Conservation (phyloP, 2,113 vertebrate species). For the Silurus asotus region DNA sequence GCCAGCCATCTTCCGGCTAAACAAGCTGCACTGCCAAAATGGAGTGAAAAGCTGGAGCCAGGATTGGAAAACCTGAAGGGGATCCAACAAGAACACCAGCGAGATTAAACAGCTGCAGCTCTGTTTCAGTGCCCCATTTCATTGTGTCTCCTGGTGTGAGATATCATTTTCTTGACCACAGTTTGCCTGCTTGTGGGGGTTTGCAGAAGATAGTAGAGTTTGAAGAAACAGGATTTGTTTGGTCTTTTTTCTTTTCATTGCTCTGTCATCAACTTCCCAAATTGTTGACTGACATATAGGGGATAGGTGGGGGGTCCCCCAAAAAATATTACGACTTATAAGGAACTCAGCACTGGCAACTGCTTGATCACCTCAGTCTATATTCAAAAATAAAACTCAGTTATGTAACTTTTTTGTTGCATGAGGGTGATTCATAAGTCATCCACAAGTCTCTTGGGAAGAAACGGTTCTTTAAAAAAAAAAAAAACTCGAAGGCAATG, state of each 20-base stretch:
- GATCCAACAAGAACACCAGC: conserved; percentile 31
- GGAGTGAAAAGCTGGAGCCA: conserved; percentile 8
- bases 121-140: conserved; percentile 20
- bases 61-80: conserved; percentile 42
- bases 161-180: conserved; percentile 5
- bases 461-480: not conserved
- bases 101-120: conserved; percentile 5
- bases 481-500: not conserved
- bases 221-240: not conserved
- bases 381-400: conserved; percentile 16
- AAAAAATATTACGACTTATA: not conserved
- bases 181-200: conserved; percentile 14
- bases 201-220: conserved; percentile 2
- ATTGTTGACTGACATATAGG: not conserved
- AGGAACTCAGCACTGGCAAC: not conserved
- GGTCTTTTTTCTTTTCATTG: not conserved
- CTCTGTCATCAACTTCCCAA: not conserved
- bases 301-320: not conserved
- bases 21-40: conserved; percentile 14
- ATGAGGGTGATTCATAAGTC: conserved; percentile 3
- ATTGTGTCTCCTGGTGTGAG: conserved; percentile 30
- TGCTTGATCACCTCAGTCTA: not conserved
- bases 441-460: not conserved
- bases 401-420: conserved; percentile 15
- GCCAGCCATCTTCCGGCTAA: conserved; percentile 3